Percentiles rank a stretch among this genome's conserved stretches.
These are phyloP conservation scores for Hyposmocoma kahamanoa DNA, from an alignment of 1,140 invertebrate species.

Conservation along the genomic window DNA sequence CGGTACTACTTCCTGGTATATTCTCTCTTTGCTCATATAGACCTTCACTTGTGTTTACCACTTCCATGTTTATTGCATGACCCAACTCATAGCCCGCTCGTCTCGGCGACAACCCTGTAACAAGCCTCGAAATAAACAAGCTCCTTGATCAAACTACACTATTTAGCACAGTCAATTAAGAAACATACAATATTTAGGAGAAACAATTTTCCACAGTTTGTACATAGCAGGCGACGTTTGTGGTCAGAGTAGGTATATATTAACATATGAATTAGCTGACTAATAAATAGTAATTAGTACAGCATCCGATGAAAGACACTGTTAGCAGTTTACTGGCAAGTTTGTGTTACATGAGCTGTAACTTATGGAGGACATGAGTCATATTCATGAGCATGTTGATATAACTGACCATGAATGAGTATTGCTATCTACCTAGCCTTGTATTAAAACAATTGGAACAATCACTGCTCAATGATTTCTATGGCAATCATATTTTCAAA, in stretches of 20 bases:
- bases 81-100: constrained; percentile 56
- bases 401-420: too few relatives aligned
- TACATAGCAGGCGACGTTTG: constrained; percentile 36
- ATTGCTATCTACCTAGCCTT: too few relatives aligned
- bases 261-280: constrained; percentile 39
- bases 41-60: constrained; percentile 51
- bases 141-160: not conserved
- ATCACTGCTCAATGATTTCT: too few relatives aligned
- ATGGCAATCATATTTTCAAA: too few relatives aligned
- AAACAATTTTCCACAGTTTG: constrained; percentile 52
- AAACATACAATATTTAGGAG: constrained; percentile 40
- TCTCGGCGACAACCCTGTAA: constrained; percentile 52
- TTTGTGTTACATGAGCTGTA: constrained; percentile 23
- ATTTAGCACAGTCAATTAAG: constrained; percentile 10
- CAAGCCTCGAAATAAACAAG: constrained; percentile 9
- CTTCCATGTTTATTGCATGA: constrained; percentile 65
- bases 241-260: constrained; percentile 22
- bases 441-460: too few relatives aligned
- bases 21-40: constrained; percentile 50
- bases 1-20: constrained; percentile 46
- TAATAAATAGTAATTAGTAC: constrained; percentile 50
- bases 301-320: constrained; percentile 28
- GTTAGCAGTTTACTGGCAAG: constrained; percentile 44
- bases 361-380: too few relatives aligned
- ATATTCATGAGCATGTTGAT: too few relatives aligned